Evolutionary conservation across 2,797 vertebrate genomes (phyloP).

Genomic region (Poeciliopsis paucimaculata): DNA sequence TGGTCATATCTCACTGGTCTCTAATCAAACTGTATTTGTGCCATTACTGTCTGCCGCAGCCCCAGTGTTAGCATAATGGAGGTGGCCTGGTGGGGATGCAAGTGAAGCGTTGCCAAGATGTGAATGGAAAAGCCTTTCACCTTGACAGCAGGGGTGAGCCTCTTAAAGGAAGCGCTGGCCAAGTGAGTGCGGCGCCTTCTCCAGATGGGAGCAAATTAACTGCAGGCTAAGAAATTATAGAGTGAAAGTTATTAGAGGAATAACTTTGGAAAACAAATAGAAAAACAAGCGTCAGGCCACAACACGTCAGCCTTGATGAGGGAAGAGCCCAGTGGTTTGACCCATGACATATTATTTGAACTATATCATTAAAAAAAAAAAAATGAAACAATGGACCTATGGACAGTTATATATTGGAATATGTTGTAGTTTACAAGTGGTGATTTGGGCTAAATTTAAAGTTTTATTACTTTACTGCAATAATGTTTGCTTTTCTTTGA

Average conservation of each 20-base stretch:
- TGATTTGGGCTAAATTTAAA: slow-evolving; percentile 6
- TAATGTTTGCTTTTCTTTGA: not conserved
- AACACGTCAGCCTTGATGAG: slow-evolving; percentile 31
- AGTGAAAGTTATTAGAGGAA: slow-evolving; percentile 12
- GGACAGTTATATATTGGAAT: slow-evolving; percentile 8
- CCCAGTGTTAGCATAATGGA: slow-evolving; percentile 62
- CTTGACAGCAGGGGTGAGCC: slow-evolving; percentile 58
- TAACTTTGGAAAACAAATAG: slow-evolving; percentile 4
- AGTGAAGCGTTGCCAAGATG: slow-evolving; percentile 67
- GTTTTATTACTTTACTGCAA: not conserved
- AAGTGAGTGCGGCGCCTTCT: slow-evolving; percentile 22
- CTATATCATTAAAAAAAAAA: slow-evolving; percentile 14
- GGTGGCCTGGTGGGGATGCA: slow-evolving; percentile 53
- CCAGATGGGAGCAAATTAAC: slow-evolving; percentile 25
- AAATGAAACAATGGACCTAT: too few relatives aligned
- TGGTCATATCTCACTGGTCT: slow-evolving; percentile 76
- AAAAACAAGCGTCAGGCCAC: not conserved
- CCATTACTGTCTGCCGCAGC: slow-evolving; percentile 63
- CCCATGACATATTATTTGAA: slow-evolving; percentile 46
- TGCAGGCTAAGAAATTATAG: slow-evolving; percentile 2
- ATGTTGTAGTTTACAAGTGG: not conserved
- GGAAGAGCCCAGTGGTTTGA: slow-evolving; percentile 17
- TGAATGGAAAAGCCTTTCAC: slow-evolving; percentile 68
- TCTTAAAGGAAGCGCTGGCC: slow-evolving; percentile 41
- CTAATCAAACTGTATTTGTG: slow-evolving; percentile 74